Evolutionary conservation across 1,140 invertebrate genomes (phyloP).

Genomic region (Pseudoatta argentina): DNA sequence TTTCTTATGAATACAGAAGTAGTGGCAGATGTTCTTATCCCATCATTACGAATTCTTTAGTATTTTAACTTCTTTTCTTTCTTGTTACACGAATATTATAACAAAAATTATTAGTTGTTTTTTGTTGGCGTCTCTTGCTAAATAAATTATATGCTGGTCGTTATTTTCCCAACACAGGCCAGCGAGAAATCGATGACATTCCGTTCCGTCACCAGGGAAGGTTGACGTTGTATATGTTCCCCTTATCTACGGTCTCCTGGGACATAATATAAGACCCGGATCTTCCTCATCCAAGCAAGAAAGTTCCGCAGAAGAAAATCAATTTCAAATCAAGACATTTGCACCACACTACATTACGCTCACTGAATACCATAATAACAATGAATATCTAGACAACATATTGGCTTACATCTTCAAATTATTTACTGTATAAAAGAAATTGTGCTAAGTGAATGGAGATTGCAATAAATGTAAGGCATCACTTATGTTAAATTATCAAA

Average conservation of each 20-base stretch:
- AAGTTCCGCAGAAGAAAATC: slow-evolving; percentile 53
- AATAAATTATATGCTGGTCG: slow-evolving; percentile 78
- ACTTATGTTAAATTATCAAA: not conserved
- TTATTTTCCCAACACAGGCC: slow-evolving; percentile 59
- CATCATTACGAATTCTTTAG: slow-evolving; percentile 46
- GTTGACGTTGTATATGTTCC: slow-evolving; percentile 7
- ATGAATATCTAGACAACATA: not conserved
- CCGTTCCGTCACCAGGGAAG: slow-evolving; percentile 56
- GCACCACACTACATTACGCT: not conserved
- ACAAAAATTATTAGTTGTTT: slow-evolving; percentile 69
- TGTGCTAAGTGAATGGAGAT: not conserved
- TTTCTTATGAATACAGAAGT: slow-evolving; percentile 11
- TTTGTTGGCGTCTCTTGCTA: slow-evolving; percentile 69
- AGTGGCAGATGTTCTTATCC: slow-evolving; percentile 21
- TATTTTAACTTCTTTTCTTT: slow-evolving; percentile 12
- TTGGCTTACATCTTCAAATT: not conserved
- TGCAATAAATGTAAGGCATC: not conserved
- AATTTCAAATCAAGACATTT: slow-evolving; percentile 50
- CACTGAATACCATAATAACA: slow-evolving; percentile 9
- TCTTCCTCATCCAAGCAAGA: slow-evolving; percentile 56
- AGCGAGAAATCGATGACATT: slow-evolving; percentile 72
- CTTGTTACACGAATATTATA: slow-evolving; percentile 6
- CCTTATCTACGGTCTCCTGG: slow-evolving; percentile 51
- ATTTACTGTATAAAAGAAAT: not conserved
- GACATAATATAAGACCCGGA: slow-evolving; percentile 16